Base-by-base conservation (phyloP, 2,113 vertebrate genomes). In the Scophthalmus maximus region DNA sequence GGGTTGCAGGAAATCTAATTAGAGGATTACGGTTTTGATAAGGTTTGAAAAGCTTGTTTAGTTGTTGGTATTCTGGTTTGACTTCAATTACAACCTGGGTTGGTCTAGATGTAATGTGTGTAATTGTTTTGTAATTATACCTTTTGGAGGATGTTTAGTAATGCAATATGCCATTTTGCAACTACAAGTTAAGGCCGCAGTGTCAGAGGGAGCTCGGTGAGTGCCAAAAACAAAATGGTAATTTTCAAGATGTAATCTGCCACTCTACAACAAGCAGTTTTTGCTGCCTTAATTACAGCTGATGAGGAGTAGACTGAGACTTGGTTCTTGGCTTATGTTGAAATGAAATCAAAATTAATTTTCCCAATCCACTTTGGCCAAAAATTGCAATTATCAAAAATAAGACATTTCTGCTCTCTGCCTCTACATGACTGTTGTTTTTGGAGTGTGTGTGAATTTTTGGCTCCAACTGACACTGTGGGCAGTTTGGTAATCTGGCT, bases 101-200 rank as follows among this genome's bases (percentile, higher is more conserved):
- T 81, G 51, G 57, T 83, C 73, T 64, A 78, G 73, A 81, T 86
- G 81, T 82, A 77, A 90, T 80, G 72, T 51, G 69, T 83, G 73
- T 80, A 90, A 88, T 84, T 86, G 83, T 77, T 67, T 76, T 83
- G 84, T 87, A 88, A 91, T 91, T 88, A 79, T 73, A 86, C 70
- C 68, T 74, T 86, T 56, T 59, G 74, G n/a, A 69, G 74, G 64
- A 67, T 82, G 78, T 88, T 87, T 79, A 85, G 88, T 85, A 87
- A 88, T 68, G 76, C 47, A 76, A 74, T 87, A 81, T 83, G 59
- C 58, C 69, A 79, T 74, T 78, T 82, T 83, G 78, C 68, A 81
- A 78, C 55, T 61, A 27, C 73, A 65, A 58, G 53, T 67, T 77
- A 46, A 78, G 46, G 76, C 74, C 52, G 72, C 55, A 75, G 70